Evolutionary conservation across 2,113 vertebrate species (phyloP).

Genomic region (Nerophis ophidion): DNA sequence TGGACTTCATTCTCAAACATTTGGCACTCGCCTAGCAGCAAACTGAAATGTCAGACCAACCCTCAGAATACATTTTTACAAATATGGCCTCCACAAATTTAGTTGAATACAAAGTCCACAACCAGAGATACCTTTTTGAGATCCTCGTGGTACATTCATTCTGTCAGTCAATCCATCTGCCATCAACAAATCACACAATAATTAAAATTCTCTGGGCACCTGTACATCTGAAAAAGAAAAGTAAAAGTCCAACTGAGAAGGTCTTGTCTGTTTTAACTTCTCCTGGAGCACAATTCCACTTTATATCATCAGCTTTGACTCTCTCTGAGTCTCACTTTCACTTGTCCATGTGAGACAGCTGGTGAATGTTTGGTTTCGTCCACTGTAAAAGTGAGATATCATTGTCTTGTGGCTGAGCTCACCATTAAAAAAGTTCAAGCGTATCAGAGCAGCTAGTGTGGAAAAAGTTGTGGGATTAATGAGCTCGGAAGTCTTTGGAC

Average conservation of each 20-base stretch:
- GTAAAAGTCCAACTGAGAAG: neutral
- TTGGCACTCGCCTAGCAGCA: no score
- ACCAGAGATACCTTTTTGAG: neutral
- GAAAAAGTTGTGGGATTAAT: no score
- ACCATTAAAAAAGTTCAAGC: no score
- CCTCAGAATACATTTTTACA: no score
- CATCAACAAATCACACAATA: conserved; percentile 1
- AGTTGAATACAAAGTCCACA: conserved; percentile 18
- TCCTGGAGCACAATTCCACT: no score
- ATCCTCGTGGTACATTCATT: conserved; percentile 43
- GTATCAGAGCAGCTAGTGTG: no score
- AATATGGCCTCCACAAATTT: conserved; percentile 39
- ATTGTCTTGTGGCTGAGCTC: no score
- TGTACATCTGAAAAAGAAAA: conserved; percentile 15
- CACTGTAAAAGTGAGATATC: no score
- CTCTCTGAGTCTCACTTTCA: no score
- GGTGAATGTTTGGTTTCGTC: no score
- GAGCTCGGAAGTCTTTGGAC: neutral
- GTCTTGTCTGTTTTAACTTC: neutral
- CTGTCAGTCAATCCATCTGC: conserved; percentile 28
- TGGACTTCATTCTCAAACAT: no score
- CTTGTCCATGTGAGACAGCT: neutral
- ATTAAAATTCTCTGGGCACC: conserved; percentile 14
- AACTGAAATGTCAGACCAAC: no score
- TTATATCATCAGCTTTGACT: conserved; percentile 1